phyloP scores from a whole-genome alignment of 30 jellyfish, hydroid and myxozoan species.

The Morbakka virulenta region DNA sequence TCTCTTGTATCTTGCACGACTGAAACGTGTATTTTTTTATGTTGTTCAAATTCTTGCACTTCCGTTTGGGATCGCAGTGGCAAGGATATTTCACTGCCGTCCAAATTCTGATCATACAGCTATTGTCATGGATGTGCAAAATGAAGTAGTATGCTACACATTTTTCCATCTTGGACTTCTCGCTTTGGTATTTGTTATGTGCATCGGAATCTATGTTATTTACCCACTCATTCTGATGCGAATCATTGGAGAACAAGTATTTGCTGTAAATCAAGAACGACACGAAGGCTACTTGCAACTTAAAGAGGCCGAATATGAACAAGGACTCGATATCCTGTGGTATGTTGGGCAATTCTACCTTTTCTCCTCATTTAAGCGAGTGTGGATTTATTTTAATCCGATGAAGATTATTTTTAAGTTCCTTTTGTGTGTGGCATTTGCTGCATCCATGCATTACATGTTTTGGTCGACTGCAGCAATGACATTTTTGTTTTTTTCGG shows the following conservation, averaged over 20 bases:
- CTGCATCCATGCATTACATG: constrained; percentile 67
- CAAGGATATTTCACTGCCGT: constrained; percentile 92
- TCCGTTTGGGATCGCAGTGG: constrained; percentile 91
- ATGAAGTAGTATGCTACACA: constrained; percentile 56
- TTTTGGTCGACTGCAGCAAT: constrained; percentile 82
- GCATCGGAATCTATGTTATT: constrained; percentile 36
- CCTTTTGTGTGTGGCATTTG: constrained; percentile 55
- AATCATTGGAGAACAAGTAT: constrained; percentile 68
- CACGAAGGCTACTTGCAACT: constrained; percentile 92
- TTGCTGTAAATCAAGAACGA: constrained; percentile 43
- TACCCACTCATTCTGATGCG: constrained; percentile 62
- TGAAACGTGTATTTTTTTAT: constrained; percentile 67
- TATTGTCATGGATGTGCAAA: constrained; percentile 83
- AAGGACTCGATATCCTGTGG: constrained; percentile 88
- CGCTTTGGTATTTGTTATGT: constrained; percentile 54
- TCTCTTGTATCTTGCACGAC: constrained; percentile 75
- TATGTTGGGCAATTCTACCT: constrained; percentile 85
- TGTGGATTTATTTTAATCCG: constrained; percentile 90
- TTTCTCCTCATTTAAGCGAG: constrained; percentile 78
- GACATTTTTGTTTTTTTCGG: constrained; percentile 58
- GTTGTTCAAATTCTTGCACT: constrained; percentile 64
- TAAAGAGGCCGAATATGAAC: constrained; percentile 95
- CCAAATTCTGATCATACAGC: neutral
- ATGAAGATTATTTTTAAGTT: constrained; percentile 74
- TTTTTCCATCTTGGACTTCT: constrained; percentile 54